Evolutionary conservation across 2,113 vertebrate genomes (phyloP), one percentile per base, ranked within the genome.

Genomic region (Donacobius atricapilla): DNA sequence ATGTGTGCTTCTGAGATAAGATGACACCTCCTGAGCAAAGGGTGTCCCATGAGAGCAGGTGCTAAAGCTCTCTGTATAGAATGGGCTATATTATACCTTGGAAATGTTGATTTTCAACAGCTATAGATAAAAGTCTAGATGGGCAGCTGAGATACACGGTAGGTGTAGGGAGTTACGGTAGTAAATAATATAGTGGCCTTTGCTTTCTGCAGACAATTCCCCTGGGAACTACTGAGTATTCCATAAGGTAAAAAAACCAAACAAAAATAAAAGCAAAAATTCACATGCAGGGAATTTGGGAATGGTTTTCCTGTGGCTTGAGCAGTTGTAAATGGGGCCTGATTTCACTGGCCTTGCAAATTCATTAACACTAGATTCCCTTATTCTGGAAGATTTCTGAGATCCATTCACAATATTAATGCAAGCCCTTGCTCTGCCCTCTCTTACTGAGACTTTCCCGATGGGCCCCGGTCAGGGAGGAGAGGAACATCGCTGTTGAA

Each of bases 141-240:
- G 56, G 10, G 35, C 23, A 58, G n/a, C 15, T 50, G 42, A 71
- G 30, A 58, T 54, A 51, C 0, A 3, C 0, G 0, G 31, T 7
- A 44, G 24, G 10, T 71, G 4, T 24, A 45, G 19, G 33, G 18
- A 27, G 69, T 44, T 54, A 24, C 8, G 10, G 24, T 14, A 73
- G 37, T 15, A 65, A 54, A 28, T 42, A 81, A 63, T 3, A 64
- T 0, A 28, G 18, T 13, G 5, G n/a, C 11, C 61, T 27, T 60
- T 54, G 24, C 15, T 63, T 82, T 56, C 23, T 71, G 47, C 24
- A 71, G 27, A 27, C 23, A 42, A 10, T 4, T 47, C 3, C 7
- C 5, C 27, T 51, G 35, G 45, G 44, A 80, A 25, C 14, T 44
- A 40, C 1, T 64, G 15, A 51, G 23, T 60, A 76, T 66, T 33